Base-by-base conservation (phyloP, 2,797 vertebrate species). In the Enteromius treurensis region DNA sequence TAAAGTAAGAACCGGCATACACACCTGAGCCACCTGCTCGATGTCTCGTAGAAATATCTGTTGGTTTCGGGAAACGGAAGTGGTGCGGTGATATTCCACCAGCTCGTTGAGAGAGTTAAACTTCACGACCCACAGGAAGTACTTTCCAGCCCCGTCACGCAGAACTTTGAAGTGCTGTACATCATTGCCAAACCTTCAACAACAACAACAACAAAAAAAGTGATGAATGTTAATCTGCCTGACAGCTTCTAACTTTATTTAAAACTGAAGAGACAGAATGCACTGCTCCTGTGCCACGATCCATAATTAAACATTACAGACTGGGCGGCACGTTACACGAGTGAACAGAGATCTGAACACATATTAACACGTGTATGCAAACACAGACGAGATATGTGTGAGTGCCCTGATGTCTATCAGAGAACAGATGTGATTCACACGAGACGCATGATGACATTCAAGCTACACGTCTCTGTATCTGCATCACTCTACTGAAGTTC, bases 91-190 rank as follows among this genome's bases (percentile, higher is more conserved):
- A 91, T 99, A 99, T 90, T 99, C 97, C 90, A 99, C 98, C 91
- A 99, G 95, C 94, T 99, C 98, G 81, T 99, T 99, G 91, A 99
- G 94, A 70, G 97, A 99, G 93, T 96, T 99, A 91, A 99, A 99
- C 93, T 99, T 99, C 89, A 99, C 98, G 93, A 99, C 98, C 98
- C 98, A 99, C 77, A 99, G 95, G 93, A 99, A 99, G 86, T 99
- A 99, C 90, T 99, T 99, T 51, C 98, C 98, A 26, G 98, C 98
- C 0, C 98, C 98, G 0, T 99, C 98, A 73, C 98, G 96, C 86
- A 99, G 96, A 90, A 99, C 98, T 90, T 99, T 99, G 93, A 99
- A 99, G 92, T 99, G 98, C 92, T 99, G 98, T 70, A 99, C 98
- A 15, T 99, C 98, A 55, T 98, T 99, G 84, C 98, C 98, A 87